These are phyloP conservation scores for Apodemus speciosus DNA, from an alignment of 2,113 vertebrate genomes.

Conservation along the genomic window DNA sequence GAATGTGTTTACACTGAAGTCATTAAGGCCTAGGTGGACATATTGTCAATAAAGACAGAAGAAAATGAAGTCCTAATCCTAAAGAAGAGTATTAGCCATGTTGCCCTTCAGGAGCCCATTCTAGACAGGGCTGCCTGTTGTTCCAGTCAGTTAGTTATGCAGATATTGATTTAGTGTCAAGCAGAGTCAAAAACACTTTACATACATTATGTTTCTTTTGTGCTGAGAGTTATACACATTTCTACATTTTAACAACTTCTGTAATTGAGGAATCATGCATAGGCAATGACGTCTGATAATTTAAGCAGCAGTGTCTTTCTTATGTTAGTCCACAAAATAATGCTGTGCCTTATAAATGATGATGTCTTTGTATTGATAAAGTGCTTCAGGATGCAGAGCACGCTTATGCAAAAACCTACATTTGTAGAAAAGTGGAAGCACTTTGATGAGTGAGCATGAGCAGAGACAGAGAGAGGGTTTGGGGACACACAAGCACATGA, in stretches of 20 bases:
- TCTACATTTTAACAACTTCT: slow-evolving; percentile 25
- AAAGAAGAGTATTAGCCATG: not conserved
- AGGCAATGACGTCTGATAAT: not conserved
- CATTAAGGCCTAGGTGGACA: not conserved
- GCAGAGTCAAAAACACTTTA: not conserved
- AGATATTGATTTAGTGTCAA: not conserved
- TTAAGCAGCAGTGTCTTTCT: not conserved
- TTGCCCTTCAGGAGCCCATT: not conserved
- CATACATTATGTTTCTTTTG: not conserved
- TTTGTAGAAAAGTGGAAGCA: not conserved
- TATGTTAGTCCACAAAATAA: slow-evolving; percentile 15
- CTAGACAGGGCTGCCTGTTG: not conserved
- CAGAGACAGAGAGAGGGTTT: too few species aligned
- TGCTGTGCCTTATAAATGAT: not conserved
- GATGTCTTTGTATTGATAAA: not conserved
- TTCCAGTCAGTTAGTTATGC: not conserved
- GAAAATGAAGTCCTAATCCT: not conserved
- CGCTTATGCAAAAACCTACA: not conserved
- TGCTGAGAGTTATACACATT: not conserved
- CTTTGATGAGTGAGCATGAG: not conserved
- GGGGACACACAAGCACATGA: not conserved
- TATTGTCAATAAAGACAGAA: not conserved
- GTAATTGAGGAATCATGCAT: not conserved
- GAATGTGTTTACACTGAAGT: slow-evolving; percentile 18
- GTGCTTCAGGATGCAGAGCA: not conserved